These are phyloP conservation scores for Proterorhinus semilunaris DNA, from an alignment of 2,113 vertebrate genomes.

Conservation along the genomic window DNA sequence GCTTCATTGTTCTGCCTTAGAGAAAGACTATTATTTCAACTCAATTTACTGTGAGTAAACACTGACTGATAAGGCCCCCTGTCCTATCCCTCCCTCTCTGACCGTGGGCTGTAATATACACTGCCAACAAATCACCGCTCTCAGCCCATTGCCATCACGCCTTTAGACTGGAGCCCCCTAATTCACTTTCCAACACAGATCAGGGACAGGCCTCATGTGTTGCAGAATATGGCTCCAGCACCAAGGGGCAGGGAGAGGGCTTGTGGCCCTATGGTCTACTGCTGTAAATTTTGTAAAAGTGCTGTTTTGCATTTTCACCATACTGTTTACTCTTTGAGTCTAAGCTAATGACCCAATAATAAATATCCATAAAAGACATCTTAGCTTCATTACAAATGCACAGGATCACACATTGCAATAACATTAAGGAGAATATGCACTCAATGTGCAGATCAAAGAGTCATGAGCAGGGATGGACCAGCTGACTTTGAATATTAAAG, in stretches of 20 bases:
- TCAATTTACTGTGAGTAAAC: conserved; percentile 84
- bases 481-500: conserved; percentile 30
- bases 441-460: conserved; percentile 41
- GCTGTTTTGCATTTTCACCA: conserved; percentile 41
- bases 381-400: conserved; percentile 29
- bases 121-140: conserved; percentile 75
- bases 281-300: conserved; percentile 61
- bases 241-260: conserved; percentile 49
- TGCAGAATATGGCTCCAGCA: conserved; percentile 65
- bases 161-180: conserved; percentile 70
- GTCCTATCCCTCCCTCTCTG: conserved; percentile 57
- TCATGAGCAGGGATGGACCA: conserved; percentile 28
- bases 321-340: conserved; percentile 42
- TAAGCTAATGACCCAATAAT: conserved; percentile 28
- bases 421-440: conserved; percentile 35
- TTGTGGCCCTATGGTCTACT: conserved; percentile 61
- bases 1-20: conserved; percentile 74
- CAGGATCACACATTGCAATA: conserved; percentile 40
- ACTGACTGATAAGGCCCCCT: conserved; percentile 76
- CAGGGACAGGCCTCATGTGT: conserved; percentile 74
- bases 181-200: conserved; percentile 77
- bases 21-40: conserved; percentile 84
- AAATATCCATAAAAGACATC: conserved; percentile 28
- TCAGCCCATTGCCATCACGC: conserved; percentile 64
- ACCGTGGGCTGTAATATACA: conserved; percentile 73